Percentiles rank a stretch among this genome's conserved stretches.
phyloP scores from a whole-genome alignment of 2,888 invertebrate species.

The Sicus ferrugineus region DNA sequence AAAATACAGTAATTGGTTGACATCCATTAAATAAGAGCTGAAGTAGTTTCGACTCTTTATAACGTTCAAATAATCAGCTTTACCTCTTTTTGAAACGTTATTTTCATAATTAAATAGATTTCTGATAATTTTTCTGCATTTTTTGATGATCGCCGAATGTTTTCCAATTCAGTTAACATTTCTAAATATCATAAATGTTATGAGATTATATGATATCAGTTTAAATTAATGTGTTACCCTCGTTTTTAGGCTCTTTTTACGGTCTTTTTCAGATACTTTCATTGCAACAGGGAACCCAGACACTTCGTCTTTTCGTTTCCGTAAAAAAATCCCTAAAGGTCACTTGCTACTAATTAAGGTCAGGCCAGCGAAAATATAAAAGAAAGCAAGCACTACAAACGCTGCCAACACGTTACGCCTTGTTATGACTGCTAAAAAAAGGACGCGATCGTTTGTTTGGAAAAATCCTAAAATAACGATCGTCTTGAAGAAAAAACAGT shows the following conservation, averaged over 20 bases:
- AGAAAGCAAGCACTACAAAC: conserved; percentile 17
- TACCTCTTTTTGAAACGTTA: background rate
- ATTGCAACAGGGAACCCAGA: background rate
- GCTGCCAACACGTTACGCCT: conserved; percentile 39
- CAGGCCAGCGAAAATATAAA: conserved; percentile 22
- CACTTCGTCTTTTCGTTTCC: background rate
- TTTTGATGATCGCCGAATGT: background rate
- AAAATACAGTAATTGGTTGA: background rate
- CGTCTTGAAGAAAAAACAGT: conserved; percentile 26
- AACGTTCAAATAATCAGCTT: background rate
- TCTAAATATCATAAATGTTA: background rate
- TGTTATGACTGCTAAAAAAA: conserved; percentile 43
- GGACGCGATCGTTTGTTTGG: conserved; percentile 26
- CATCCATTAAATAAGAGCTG: conserved; percentile 3
- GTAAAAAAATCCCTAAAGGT: background rate
- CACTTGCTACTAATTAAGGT: conserved; percentile 33
- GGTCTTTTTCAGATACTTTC: background rate
- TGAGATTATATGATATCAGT: too few relatives aligned
- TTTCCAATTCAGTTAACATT: background rate
- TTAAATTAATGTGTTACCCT: too few relatives aligned
- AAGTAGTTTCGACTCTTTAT: too few relatives aligned
- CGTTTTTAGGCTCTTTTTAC: too few relatives aligned
- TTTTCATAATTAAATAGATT: too few relatives aligned
- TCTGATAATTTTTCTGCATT: background rate
- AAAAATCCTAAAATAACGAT: conserved; percentile 20